Evolutionary conservation across 1,140 invertebrate species (phyloP), one percentile per base, ranked within the genome.

Genomic region (Bathynomus jamesi): DNA sequence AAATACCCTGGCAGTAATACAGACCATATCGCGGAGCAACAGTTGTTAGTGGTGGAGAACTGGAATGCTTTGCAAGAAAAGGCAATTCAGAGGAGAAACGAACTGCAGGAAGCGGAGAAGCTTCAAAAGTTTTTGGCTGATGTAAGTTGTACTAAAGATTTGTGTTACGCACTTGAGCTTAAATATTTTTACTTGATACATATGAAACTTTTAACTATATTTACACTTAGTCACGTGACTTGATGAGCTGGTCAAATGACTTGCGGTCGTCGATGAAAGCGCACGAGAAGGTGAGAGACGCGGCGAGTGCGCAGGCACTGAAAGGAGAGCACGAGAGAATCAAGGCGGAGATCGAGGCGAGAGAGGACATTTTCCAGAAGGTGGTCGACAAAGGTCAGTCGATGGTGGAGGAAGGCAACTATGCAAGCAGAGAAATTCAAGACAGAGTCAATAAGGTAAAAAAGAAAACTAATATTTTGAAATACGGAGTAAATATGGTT

Each of bases 1-100:
- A 84, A 91, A 8, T 99, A 98, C 84, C 95, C 95, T 0, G 94
- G 94, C 0, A 91, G 89, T 30, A 98, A 98, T 83, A 94, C 94
- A 0, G 85, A 89, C 63, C 91, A 95, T 73, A 95, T 97, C 74
- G 87, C 87, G 25, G 87, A 93, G 78, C 89, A 97, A 78, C 90
- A 92, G 82, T 86, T 87, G 25, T 87, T 92, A 13, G 90, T 99
- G 0, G 85, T 93, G 0, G 87, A 90, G 4, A 92, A 91, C 71
- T 99, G 96, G 95, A 88, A 89, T 63, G 87, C 89, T 61, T 83
- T 99, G 11, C 92, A 95, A 78, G 88, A 93, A 74, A 86, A 89
- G 5, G 90, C 93, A 0, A 88, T 90, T 24, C 85, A 89, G 46
- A 85, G 95, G 62, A 53, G 40, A 53, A 53, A 53, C 40, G 87